Percentiles rank a stretch among this genome's conserved stretches.
Evolutionary conservation across 2,797 vertebrate genomes (phyloP).

Genomic region (Eospalax fontanierii): DNA sequence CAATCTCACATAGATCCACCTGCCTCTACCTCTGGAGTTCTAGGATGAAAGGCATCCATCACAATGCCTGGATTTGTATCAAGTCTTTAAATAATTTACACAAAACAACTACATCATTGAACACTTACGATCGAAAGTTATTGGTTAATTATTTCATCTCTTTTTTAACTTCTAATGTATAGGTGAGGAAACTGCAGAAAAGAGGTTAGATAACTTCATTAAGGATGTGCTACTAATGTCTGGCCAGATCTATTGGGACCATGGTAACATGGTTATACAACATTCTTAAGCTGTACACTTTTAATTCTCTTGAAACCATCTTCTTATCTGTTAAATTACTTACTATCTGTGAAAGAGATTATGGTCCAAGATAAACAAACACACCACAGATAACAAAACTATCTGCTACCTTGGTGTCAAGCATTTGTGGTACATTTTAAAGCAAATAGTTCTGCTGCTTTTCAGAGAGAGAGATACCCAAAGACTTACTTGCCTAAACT

Average conservation of each 20-base stretch:
- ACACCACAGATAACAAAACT: not conserved
- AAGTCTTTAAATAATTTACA: not conserved
- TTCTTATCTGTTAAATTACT: not conserved
- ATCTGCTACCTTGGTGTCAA: not conserved
- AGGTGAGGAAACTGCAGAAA: not conserved
- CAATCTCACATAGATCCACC: too few species aligned
- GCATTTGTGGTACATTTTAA: not conserved
- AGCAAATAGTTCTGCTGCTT: not conserved
- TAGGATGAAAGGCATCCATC: too few species aligned
- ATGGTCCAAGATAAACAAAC: not conserved
- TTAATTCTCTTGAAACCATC: not conserved
- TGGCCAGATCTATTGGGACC: not conserved
- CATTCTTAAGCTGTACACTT: not conserved
- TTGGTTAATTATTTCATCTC: not conserved
- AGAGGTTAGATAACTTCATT: not conserved
- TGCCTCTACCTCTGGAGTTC: too few species aligned
- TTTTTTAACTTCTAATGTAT: slow-evolving; percentile 18
- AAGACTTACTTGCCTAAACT: not conserved
- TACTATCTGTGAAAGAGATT: not conserved
- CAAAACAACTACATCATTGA: not conserved
- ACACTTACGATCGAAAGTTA: not conserved
- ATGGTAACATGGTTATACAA: not conserved
- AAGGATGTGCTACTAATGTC: not conserved
- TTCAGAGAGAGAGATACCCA: not conserved
- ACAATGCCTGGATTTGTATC: too few species aligned